Conservation (phyloP, 2,113 vertebrate species). For the Charadrius vociferus region DNA sequence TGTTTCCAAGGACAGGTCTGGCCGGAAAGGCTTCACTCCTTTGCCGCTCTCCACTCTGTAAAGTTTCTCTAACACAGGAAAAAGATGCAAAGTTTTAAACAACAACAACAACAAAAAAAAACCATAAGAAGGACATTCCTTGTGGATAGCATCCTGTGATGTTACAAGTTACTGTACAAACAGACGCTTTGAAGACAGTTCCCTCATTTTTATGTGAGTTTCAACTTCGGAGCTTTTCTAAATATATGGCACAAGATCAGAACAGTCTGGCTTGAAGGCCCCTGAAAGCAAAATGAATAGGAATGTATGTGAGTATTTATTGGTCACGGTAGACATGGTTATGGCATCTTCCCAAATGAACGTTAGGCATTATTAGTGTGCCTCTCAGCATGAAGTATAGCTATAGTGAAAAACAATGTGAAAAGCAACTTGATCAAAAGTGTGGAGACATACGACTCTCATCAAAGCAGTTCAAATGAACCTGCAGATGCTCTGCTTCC, state of each 20-base stretch:
- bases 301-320: not conserved
- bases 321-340: not conserved
- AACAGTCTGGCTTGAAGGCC: not conserved
- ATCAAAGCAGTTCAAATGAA: not conserved
- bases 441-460: not conserved
- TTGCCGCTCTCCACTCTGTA: conserved; percentile 81
- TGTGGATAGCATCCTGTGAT: not conserved
- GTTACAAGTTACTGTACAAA: not conserved
- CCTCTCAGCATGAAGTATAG: not conserved
- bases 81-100: not conserved
- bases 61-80: conserved; percentile 84
- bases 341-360: conserved; percentile 19
- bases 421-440: not conserved
- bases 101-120: not conserved
- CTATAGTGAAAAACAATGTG: not conserved
- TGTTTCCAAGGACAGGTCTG: conserved; percentile 86
- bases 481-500: not conserved
- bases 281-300: conserved; percentile 7
- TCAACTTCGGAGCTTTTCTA: not conserved
- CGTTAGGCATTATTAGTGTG: not conserved
- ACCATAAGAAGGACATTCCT: not conserved
- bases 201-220: not conserved
- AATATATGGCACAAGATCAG: not conserved
- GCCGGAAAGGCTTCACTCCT: conserved; percentile 82
- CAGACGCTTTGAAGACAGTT: not conserved